phyloP scores from a whole-genome alignment of 30 jellyfish, hydroid and myxozoan genomes.

The Turritopsis dohrnii region DNA sequence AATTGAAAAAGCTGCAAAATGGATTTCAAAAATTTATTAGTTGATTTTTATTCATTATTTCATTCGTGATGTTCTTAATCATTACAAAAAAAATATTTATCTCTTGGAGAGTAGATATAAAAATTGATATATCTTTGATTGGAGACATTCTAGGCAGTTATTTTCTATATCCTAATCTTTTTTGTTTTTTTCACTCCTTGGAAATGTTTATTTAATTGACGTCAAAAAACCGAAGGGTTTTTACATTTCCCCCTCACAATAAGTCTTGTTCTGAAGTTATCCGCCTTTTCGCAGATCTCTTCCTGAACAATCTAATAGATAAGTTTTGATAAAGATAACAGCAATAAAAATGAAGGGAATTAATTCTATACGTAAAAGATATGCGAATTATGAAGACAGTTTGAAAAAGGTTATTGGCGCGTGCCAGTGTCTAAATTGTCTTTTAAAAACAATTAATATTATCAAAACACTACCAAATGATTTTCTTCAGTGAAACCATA shows the following conservation, averaged over 20 bases:
- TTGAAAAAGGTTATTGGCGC: slow-evolving; percentile 2
- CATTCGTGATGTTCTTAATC: neutral
- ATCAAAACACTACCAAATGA: neutral
- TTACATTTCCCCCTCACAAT: slow-evolving; percentile 1
- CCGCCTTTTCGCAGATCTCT: slow-evolving; percentile 10
- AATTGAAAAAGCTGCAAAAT: neutral
- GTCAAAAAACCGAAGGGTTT: slow-evolving; percentile 15
- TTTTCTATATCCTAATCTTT: neutral
- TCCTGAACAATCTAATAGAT: neutral
- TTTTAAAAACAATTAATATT: neutral
- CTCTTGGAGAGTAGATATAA: neutral
- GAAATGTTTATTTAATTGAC: slow-evolving; percentile 5
- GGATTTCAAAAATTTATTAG: neutral
- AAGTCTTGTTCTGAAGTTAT: slow-evolving; percentile 9
- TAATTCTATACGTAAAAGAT: neutral
- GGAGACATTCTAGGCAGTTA: neutral
- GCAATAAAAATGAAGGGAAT: neutral
- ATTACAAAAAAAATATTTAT: neutral
- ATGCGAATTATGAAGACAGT: neutral
- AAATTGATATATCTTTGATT: neutral
- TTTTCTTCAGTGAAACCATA: neutral
- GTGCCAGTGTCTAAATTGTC: slow-evolving; percentile 1
- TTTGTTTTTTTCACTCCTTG: neutral
- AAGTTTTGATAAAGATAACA: neutral
- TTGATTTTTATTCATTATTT: neutral